Evolutionary conservation across 2,888 invertebrate species (phyloP).

Genomic region (Steinernema scapterisci): DNA sequence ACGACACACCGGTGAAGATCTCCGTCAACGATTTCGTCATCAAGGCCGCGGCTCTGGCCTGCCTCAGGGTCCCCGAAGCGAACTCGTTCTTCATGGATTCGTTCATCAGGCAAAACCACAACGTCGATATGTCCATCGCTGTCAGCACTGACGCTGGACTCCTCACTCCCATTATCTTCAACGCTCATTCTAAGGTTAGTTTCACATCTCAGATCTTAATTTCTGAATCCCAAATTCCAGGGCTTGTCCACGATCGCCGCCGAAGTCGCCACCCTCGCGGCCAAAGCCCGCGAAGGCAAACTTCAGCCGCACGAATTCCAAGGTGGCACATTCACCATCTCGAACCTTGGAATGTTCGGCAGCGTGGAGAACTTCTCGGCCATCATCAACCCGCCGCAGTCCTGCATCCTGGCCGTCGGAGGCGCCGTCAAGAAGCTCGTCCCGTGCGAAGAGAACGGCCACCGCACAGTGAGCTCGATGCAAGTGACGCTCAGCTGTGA

Average conservation of each 20-base stretch:
- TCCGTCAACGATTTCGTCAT: conserved; percentile 77
- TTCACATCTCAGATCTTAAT: neutral
- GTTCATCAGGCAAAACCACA: conserved; percentile 71
- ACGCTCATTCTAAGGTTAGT: conserved; percentile 70
- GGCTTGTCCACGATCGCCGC: conserved; percentile 62
- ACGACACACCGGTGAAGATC: conserved; percentile 68
- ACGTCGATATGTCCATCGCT: conserved; percentile 92
- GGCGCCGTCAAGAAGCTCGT: conserved; percentile 65
- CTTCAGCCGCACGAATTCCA: conserved; percentile 76
- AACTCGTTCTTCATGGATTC: conserved; percentile 95
- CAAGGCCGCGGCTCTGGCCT: conserved; percentile 75
- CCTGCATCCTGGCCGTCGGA: conserved; percentile 76
- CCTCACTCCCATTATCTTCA: conserved; percentile 89
- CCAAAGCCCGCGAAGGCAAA: conserved; percentile 71
- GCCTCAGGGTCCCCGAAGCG: conserved; percentile 72
- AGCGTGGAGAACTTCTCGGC: conserved; percentile 74
- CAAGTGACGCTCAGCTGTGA: conserved; percentile 93
- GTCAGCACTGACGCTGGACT: conserved; percentile 92
- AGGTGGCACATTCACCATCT: conserved; percentile 73
- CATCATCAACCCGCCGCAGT: conserved; percentile 78
- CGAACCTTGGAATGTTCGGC: conserved; percentile 76
- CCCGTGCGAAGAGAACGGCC: conserved; percentile 59
- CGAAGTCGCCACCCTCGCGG: conserved; percentile 58
- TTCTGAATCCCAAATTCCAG: conserved; percentile 38
- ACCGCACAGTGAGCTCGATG: conserved; percentile 75